Percentiles rank a stretch among this genome's conserved stretches.
phyloP scores from a whole-genome alignment of 2,888 invertebrate species.

The Pammene fasciana region DNA sequence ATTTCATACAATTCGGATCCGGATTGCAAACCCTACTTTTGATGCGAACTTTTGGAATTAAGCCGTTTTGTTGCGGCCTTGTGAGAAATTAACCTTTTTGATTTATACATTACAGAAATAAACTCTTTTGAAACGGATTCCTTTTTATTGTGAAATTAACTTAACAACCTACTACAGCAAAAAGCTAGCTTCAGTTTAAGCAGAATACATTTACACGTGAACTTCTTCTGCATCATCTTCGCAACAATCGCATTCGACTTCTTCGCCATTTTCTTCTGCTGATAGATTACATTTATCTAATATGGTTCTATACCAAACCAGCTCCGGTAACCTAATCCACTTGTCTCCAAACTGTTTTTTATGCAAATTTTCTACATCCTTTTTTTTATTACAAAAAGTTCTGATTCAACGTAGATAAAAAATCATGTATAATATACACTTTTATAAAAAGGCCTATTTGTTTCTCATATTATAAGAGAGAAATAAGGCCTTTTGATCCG shows the following conservation, averaged over 20 bases:
- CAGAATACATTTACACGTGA: too few species aligned
- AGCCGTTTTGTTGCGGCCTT: slow-evolving; percentile 2
- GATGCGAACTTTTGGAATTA: neutral
- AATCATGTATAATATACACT: too few species aligned
- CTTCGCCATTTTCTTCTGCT: neutral
- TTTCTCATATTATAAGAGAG: too few species aligned
- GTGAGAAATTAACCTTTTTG: too few species aligned
- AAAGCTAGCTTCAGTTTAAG: neutral
- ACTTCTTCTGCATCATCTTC: too few species aligned
- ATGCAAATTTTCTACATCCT: slow-evolving; percentile 6
- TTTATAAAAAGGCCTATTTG: too few species aligned
- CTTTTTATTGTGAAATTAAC: slow-evolving; percentile 10
- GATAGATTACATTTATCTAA: slow-evolving; percentile 4
- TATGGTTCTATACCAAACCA: slow-evolving; percentile 8
- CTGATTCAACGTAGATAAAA: too few species aligned
- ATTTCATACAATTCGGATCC: too few species aligned
- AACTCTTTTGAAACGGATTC: slow-evolving; percentile 19
- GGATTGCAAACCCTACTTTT: too few species aligned
- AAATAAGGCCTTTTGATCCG: too few species aligned
- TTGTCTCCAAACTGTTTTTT: slow-evolving; percentile 6
- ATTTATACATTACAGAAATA: too few species aligned
- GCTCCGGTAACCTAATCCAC: slow-evolving; percentile 10
- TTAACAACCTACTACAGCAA: neutral
- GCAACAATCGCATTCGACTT: neutral
- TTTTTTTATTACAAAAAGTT: too few species aligned